Evolutionary conservation across 2,888 invertebrate genomes (phyloP).

Genomic region (Busseola fusca): DNA sequence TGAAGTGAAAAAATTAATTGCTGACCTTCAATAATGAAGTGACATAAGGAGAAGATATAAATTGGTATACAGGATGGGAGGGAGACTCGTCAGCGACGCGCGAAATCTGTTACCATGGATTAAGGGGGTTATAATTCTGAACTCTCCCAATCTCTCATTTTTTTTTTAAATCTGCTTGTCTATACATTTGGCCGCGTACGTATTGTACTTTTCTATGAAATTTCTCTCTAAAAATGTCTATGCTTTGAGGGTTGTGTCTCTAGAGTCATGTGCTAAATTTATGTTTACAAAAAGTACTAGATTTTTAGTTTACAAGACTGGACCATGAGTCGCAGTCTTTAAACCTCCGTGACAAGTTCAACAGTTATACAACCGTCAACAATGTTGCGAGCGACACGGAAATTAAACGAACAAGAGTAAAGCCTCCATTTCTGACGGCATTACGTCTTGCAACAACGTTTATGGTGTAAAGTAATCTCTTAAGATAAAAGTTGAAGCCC

Average conservation of each 20-base stretch:
- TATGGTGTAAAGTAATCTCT: conserved; percentile 46
- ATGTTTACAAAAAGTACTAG: not conserved
- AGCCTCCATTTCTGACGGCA: conserved; percentile 36
- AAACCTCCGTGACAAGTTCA: not conserved
- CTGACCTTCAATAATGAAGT: no score
- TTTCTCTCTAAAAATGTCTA: not conserved
- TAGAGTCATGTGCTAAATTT: not conserved
- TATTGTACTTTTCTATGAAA: not conserved
- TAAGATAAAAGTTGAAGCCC: conserved; percentile 54
- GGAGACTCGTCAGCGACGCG: no score
- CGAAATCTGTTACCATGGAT: no score
- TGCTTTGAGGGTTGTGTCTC: not conserved
- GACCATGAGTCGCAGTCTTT: not conserved
- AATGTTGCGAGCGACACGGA: conserved; percentile 40
- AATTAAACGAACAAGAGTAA: conserved; percentile 40
- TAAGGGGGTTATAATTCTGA: no score
- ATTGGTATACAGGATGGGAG: not conserved
- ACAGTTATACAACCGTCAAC: conserved; percentile 31
- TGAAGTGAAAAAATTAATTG: not conserved
- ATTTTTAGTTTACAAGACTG: not conserved
- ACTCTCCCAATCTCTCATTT: no score
- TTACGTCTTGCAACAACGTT: conserved; percentile 46
- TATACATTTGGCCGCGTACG: no score
- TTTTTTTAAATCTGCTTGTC: no score
- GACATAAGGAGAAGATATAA: not conserved